Evolutionary conservation across 2,797 vertebrate genomes (phyloP).

Genomic region (Tenualosa thibaudeaui): DNA sequence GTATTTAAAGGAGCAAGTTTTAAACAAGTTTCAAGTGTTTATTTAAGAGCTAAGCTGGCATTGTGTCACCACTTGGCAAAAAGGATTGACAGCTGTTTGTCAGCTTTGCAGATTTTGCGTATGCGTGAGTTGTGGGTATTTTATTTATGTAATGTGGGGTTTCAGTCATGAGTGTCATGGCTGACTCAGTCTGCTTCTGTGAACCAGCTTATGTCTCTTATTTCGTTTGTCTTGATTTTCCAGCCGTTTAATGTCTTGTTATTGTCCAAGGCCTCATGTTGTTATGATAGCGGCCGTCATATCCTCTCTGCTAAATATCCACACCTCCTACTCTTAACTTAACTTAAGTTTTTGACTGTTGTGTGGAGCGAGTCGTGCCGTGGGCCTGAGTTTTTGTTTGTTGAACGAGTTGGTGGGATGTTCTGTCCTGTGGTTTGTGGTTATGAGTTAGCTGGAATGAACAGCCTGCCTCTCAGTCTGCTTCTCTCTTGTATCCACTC

Average conservation of each 20-base stretch:
- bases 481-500: not conserved
- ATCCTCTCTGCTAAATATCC: not conserved
- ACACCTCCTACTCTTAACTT: not conserved
- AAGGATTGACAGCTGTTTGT: not conserved
- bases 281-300: not conserved
- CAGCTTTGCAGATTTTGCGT: not conserved
- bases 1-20: not conserved
- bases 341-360: not conserved
- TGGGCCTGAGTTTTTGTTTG: not conserved
- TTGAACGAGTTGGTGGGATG: not conserved
- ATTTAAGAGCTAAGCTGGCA: not conserved
- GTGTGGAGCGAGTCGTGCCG: not conserved
- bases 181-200: not conserved
- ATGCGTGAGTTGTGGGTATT: not conserved
- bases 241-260: not conserved
- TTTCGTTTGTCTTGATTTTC: not conserved
- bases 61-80: not conserved
- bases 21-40: not conserved
- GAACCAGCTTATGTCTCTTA: not conserved
- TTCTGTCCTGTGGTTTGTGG: not conserved
- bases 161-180: not conserved
- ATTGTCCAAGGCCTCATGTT: not conserved
- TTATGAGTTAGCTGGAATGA: not conserved
- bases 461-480: not conserved
- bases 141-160: not conserved